phyloP scores from a whole-genome alignment of 1,140 invertebrate species.

The Zaprionus nigranus region DNA sequence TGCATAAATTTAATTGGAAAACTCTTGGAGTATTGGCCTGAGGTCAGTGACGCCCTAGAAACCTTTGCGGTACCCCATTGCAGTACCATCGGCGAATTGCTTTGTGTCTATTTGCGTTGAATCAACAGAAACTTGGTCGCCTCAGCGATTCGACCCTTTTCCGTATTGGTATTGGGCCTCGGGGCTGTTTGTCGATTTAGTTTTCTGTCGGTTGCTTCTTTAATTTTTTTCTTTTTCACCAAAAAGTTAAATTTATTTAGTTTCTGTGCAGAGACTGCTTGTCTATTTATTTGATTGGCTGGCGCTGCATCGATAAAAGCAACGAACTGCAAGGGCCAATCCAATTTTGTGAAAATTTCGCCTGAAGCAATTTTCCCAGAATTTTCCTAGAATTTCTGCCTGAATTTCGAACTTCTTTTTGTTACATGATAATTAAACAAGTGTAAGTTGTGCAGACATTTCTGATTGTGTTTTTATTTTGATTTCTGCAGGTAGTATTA shows the following conservation, averaged over 20 bases:
- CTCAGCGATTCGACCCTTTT: constrained; percentile 21
- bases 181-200: constrained; percentile 33
- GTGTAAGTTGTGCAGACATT: not conserved
- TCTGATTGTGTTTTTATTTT: not conserved
- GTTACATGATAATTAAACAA: not conserved
- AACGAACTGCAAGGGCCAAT: constrained; percentile 37
- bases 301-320: constrained; percentile 49
- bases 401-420: not conserved
- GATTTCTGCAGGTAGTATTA: not conserved
- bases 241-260: constrained; percentile 59
- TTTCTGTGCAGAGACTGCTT: constrained; percentile 51
- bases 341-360: constrained; percentile 44
- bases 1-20: constrained; percentile 64
- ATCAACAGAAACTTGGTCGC: constrained; percentile 28
- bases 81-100: not conserved
- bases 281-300: constrained; percentile 71
- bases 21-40: constrained; percentile 21
- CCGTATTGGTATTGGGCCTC: constrained; percentile 10
- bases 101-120: constrained; percentile 41
- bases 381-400: not conserved
- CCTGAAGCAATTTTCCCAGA: constrained; percentile 21
- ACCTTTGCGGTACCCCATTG: not conserved
- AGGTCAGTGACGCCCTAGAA: constrained; percentile 20
- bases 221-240: constrained; percentile 10
- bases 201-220: constrained; percentile 6